Conservation (phyloP, 2,797 vertebrate genomes). For the Astyanax mexicanus region DNA sequence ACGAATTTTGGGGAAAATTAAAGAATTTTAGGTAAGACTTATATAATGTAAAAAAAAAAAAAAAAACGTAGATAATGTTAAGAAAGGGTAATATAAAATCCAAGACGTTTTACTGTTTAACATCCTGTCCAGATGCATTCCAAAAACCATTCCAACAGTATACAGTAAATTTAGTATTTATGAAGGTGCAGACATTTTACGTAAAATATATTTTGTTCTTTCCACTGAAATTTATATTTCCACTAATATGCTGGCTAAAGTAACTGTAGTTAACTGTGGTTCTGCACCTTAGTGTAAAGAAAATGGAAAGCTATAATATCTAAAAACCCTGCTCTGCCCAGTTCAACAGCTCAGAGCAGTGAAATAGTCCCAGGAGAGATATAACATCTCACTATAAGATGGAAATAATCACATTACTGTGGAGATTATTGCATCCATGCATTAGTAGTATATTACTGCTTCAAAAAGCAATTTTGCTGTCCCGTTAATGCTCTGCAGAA, state of each 20-base stretch:
- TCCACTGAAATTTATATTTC: too few relatives aligned
- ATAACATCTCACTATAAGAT: not conserved
- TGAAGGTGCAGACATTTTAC: too few relatives aligned
- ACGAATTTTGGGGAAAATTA: too few relatives aligned
- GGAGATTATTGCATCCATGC: constrained; percentile 1
- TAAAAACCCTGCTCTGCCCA: not conserved
- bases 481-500: not conserved
- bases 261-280: not conserved
- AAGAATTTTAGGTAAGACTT: too few relatives aligned
- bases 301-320: not conserved
- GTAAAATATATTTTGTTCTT: too few relatives aligned
- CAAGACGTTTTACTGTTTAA: too few relatives aligned
- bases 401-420: not conserved
- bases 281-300: not conserved
- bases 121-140: too few relatives aligned
- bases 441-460: not conserved
- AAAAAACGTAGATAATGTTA: too few relatives aligned
- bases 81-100: too few relatives aligned
- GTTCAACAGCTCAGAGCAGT: not conserved
- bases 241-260: not conserved
- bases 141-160: too few relatives aligned
- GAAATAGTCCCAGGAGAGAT: not conserved
- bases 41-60: too few relatives aligned
- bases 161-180: too few relatives aligned
- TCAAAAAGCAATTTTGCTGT: constrained; percentile 1